A percentile compares a stretch with the other conserved stretches of the same genome.
phyloP scores from a whole-genome alignment of 92 coral and sea anemone genomes.

The Bergia puertoricense region DNA sequence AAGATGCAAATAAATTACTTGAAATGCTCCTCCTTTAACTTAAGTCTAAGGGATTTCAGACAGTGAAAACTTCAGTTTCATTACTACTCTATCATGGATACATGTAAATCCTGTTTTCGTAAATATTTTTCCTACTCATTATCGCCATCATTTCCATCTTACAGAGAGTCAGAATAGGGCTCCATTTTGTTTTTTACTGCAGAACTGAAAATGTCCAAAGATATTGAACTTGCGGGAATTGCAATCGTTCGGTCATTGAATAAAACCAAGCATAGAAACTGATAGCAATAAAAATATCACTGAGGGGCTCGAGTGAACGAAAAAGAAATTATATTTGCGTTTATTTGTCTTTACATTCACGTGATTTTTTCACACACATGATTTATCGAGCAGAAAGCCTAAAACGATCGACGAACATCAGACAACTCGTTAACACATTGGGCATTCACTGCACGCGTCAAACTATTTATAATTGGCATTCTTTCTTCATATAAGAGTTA shows the following conservation, averaged over 20 bases:
- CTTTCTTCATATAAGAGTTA: not conserved
- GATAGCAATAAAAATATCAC: not conserved
- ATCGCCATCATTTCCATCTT: not conserved
- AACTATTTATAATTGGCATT: not conserved
- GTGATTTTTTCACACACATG: not conserved
- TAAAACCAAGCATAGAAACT: not conserved
- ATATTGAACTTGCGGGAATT: not conserved
- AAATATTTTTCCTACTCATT: not conserved
- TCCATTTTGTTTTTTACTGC: too few species aligned
- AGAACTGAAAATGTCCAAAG: not conserved
- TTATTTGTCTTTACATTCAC: not conserved
- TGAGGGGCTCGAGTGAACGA: not conserved
- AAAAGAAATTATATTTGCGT: too few species aligned
- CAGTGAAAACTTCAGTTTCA: too few species aligned
- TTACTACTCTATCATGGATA: not conserved
- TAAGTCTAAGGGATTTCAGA: too few species aligned
- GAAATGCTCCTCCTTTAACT: too few species aligned
- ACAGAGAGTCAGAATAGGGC: not conserved
- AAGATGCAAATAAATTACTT: too few species aligned
- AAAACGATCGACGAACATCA: not conserved
- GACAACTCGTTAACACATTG: not conserved
- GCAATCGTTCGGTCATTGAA: not conserved
- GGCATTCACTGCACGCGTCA: not conserved
- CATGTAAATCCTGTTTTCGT: too few species aligned
- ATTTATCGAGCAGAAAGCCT: not conserved